These are phyloP conservation scores for Malacoctenus gilli DNA, from an alignment of 2,797 vertebrate species.

Conservation along the genomic window DNA sequence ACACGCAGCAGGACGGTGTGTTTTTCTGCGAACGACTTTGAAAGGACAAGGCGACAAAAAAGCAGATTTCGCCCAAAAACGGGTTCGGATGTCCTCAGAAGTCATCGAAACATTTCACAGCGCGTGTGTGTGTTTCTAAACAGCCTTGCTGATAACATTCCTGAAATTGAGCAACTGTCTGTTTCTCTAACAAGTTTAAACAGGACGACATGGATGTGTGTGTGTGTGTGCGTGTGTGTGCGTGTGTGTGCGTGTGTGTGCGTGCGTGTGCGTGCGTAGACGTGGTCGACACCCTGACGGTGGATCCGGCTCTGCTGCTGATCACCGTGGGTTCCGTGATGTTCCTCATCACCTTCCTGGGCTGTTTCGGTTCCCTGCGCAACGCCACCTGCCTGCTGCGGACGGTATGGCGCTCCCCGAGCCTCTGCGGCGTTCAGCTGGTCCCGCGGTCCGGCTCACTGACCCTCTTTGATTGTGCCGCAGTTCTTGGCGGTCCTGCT, in stretches of 20 bases:
- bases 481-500: constrained; percentile 83
- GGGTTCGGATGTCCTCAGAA: too few relatives aligned
- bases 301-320: constrained; percentile 83
- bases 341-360: constrained; percentile 83
- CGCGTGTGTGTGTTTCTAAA: too few relatives aligned
- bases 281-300: constrained; percentile 81
- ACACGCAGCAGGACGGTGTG: too few relatives aligned
- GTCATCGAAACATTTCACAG: too few relatives aligned
- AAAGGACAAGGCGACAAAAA: too few relatives aligned
- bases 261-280: constrained; percentile 61
- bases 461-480: constrained; percentile 6
- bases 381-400: constrained; percentile 78
- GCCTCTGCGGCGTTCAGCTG: too few relatives aligned
- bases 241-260: constrained; percentile 14
- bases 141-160: too few relatives aligned
- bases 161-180: too few relatives aligned
- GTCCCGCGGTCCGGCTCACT: too few relatives aligned
- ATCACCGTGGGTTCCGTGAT: constrained; percentile 77
- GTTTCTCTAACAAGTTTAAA: neutral
- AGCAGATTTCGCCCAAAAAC: too few relatives aligned
- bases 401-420: constrained; percentile 34
- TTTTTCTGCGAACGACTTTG: too few relatives aligned
- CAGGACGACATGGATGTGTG: neutral
- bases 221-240: constrained; percentile 8
- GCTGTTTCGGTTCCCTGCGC: constrained; percentile 82